Evolutionary conservation across 2,113 vertebrate genomes (phyloP).

Genomic region (Paramisgurnus dabryanus): DNA sequence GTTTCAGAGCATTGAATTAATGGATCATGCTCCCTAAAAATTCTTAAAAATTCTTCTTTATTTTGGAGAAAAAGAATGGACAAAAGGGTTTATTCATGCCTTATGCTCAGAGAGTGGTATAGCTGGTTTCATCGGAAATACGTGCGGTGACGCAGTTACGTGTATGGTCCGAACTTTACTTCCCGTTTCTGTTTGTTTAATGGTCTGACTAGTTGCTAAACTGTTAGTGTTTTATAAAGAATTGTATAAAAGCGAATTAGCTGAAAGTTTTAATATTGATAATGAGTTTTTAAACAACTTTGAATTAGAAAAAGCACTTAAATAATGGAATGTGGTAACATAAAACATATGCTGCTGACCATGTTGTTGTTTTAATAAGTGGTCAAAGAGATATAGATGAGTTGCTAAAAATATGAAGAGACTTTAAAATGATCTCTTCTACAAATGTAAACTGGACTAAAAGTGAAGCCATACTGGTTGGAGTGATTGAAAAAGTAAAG

Average conservation of each 20-base stretch:
- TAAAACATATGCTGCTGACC: no score
- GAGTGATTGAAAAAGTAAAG: neutral
- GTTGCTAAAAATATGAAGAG: neutral
- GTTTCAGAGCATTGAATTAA: no score
- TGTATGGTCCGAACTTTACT: no score
- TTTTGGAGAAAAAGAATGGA: neutral
- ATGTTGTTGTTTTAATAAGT: neutral
- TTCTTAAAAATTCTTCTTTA: neutral
- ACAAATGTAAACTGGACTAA: neutral
- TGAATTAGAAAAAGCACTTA: neutral
- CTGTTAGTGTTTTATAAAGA: neutral
- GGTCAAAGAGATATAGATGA: neutral
- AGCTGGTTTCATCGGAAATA: no score
- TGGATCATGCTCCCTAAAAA: no score
- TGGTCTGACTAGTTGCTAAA: no score
- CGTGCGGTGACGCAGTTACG: no score
- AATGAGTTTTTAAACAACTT: neutral
- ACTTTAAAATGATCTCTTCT: neutral
- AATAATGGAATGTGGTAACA: no score
- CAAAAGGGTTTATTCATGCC: neutral
- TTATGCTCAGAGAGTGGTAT: neutral
- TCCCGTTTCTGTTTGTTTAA: no score
- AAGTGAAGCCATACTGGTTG: slow-evolving; percentile 1
- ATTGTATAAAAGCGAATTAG: neutral
- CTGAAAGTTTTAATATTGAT: neutral